These are phyloP conservation scores for Semnopithecus entellus DNA, from an alignment of 2,113 vertebrate genomes.

Conservation along the genomic window DNA sequence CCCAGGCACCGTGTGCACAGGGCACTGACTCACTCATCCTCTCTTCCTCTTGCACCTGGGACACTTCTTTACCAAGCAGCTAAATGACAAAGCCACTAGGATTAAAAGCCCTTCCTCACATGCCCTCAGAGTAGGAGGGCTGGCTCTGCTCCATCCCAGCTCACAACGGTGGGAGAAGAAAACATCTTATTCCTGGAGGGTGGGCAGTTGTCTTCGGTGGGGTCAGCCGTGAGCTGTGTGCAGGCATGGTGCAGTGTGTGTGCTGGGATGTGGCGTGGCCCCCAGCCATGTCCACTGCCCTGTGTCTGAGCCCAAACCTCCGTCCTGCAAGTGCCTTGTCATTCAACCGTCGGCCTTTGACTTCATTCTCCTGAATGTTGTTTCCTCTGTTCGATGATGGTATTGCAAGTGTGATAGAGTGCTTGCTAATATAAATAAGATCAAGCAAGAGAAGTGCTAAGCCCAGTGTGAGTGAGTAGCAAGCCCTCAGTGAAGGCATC, in stretches of 20 bases:
- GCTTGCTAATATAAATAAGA: not conserved
- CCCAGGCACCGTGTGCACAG: rapidly evolving
- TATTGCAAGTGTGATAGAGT: rapidly evolving
- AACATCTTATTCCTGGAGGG: no score
- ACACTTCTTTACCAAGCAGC: no score
- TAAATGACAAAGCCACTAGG: not conserved
- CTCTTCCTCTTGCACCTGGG: not conserved
- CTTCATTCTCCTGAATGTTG: not conserved
- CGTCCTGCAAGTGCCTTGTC: rapidly evolving
- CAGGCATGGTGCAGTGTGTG: not conserved
- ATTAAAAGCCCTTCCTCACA: not conserved
- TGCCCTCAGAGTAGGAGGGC: not conserved
- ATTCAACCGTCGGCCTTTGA: rapidly evolving
- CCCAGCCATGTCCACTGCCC: no score
- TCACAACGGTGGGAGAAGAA: not conserved
- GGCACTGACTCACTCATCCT: not conserved
- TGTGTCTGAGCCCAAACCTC: not conserved
- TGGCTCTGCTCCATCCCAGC: not conserved
- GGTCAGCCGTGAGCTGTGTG: not conserved
- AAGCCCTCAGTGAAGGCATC: rapidly evolving
- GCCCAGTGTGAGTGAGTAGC: rapidly evolving
- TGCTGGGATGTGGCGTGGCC: no score
- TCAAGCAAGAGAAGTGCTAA: rapidly evolving
- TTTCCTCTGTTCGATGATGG: rapidly evolving
- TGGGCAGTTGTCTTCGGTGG: no score